Conservation (phyloP, 2,888 invertebrate genomes). For the Darwinula stevensoni region DNA sequence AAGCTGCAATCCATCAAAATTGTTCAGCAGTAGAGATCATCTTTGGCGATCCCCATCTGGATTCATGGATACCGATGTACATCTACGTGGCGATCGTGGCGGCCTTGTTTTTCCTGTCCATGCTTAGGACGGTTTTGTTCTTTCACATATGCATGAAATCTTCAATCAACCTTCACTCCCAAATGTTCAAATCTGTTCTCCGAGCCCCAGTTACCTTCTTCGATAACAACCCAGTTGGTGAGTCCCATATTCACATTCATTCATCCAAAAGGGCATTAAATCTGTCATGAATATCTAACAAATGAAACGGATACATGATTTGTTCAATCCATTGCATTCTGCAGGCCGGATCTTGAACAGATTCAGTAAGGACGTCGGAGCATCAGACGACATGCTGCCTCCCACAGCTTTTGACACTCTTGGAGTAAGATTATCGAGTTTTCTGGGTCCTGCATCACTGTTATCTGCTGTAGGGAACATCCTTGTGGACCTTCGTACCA, state of each 20-base stretch:
- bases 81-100: not conserved
- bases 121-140: constrained; percentile 14
- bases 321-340: too few species aligned
- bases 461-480: too few species aligned
- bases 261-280: too few species aligned
- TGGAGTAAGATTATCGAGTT: constrained; percentile 7
- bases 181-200: constrained; percentile 26
- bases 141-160: constrained; percentile 12
- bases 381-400: constrained; percentile 14
- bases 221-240: constrained; percentile 20
- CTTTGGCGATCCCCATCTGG: too few species aligned
- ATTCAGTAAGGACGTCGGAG: constrained; percentile 19
- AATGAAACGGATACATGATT: too few species aligned
- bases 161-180: constrained; percentile 25
- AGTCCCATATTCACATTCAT: too few species aligned
- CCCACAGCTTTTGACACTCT: constrained; percentile 7
- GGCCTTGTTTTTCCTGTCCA: constrained; percentile 1
- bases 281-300: too few species aligned
- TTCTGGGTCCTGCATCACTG: too few species aligned
- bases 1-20: constrained; percentile 8
- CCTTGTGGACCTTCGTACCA: too few species aligned
- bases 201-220: constrained; percentile 17
- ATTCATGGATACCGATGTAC: too few species aligned
- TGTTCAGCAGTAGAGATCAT: too few species aligned
- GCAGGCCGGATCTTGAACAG: constrained; percentile 24